Evolutionary conservation across 2,113 vertebrate species (phyloP), one percentile per base, ranked within the genome.

Genomic region (Nibea coibor): DNA sequence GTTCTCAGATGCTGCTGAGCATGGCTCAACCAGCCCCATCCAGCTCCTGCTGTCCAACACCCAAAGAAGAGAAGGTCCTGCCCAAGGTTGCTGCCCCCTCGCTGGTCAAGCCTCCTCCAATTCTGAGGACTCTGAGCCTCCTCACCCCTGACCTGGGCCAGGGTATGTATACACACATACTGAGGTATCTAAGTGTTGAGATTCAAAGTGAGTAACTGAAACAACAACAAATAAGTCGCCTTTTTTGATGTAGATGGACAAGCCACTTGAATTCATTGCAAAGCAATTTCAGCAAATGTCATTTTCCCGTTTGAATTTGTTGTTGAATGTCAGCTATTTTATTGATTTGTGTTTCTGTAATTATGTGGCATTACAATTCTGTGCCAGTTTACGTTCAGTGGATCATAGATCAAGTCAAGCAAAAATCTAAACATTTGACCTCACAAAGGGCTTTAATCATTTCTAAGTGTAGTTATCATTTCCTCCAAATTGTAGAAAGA

Each of bases 111-210:
- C 14, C 54, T 0, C 56, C 64, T 20, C n/a, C 54, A 0, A 28
- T 80, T 51, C 35, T 84, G 54, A 80, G 42, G 51, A 69, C 48
- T 0, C 56, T 84, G 64, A 81, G 61, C 45, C 82, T 80, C 35
- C 77, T 73, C 65, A 82, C 82, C 26, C 62, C 86, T 15, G 56
- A 16, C 15, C 68, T 81, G 50, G 78, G 58, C 17, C 70, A 42
- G 10, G 78, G 90, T 88, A 89, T 45, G 26, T 61, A 22, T 1
- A 48, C 22, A 64, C 3, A 2, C 22, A 54, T 11, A 35, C 15
- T 5, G 7, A 22, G 28, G 24, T 35, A n/a, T 19, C 54, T 14
- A 71, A 22, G 17, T n/a, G 1, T 59, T 39, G 9, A 11, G 15
- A 50, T 47, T 48, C 10, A 26, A 24, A 74, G 2, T 74, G 22